Percentiles rank a stretch among this genome's conserved stretches.
Conservation (phyloP, 1,140 invertebrate species). For the Carcinoscorpius rotundicauda region DNA sequence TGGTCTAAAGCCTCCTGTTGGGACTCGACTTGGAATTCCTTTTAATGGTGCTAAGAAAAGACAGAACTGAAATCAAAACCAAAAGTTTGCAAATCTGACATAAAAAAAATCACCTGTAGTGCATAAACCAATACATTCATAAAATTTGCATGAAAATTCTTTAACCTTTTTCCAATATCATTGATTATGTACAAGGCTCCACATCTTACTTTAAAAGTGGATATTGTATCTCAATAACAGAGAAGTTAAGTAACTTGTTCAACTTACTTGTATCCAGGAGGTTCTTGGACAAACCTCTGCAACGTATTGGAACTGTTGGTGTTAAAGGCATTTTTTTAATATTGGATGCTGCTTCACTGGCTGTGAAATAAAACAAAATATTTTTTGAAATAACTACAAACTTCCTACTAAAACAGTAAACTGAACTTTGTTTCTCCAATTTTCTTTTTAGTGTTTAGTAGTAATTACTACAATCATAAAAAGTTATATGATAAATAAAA, state of each 20-base stretch:
- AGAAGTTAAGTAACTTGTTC: no score
- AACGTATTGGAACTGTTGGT: slow-evolving; percentile 70
- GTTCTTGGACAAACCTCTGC: slow-evolving; percentile 86
- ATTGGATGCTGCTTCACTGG: slow-evolving; percentile 72
- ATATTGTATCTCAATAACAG: no score
- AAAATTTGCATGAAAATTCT: no score
- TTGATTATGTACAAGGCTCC: no score
- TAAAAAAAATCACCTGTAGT: slow-evolving; percentile 1
- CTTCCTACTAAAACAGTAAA: no score
- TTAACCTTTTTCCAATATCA: no score
- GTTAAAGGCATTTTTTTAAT: slow-evolving; percentile 76
- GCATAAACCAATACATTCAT: no score
- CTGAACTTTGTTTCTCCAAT: no score
- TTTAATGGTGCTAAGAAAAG: slow-evolving; percentile 61
- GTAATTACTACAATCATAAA: no score
- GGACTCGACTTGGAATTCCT: slow-evolving; percentile 70
- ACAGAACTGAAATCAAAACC: slow-evolving; percentile 6
- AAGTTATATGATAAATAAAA: no score
- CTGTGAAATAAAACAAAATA: slow-evolving; percentile 25
- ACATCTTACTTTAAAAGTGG: no score
- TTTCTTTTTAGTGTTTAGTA: no score
- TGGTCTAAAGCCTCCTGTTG: slow-evolving; percentile 45
- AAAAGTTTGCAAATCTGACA: slow-evolving; percentile 8
- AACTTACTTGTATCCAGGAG: slow-evolving; percentile 86
- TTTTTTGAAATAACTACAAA: background rate